Conservation (phyloP, 2,113 vertebrate species). For the Nyctereutes procyonoides region DNA sequence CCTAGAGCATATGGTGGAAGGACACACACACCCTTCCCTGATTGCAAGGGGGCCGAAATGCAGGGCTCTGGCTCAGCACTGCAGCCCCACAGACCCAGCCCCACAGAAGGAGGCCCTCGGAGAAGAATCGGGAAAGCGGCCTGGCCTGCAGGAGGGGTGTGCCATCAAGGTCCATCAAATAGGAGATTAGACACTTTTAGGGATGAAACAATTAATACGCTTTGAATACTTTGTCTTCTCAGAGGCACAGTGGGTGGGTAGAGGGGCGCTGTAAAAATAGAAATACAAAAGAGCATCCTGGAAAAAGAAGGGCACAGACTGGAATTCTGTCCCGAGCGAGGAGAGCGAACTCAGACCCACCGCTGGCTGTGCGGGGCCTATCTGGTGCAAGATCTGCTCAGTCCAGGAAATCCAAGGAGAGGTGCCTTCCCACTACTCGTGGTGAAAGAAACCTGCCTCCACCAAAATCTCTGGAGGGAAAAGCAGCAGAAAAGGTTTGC, state of each 20-base stretch:
- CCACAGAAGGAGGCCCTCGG: neutral
- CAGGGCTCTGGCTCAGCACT: neutral
- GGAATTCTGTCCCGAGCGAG: neutral
- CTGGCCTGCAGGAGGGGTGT: neutral
- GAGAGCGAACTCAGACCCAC: neutral
- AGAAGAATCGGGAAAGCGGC: neutral
- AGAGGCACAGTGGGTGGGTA: constrained; percentile 14
- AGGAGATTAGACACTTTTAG: neutral
- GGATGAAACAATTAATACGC: neutral
- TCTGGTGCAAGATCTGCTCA: neutral
- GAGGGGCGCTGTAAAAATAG: constrained; percentile 44
- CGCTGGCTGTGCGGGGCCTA: neutral
- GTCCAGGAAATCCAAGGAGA: neutral
- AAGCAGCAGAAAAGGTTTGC: neutral
- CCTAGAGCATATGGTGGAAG: neutral
- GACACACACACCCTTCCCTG: neutral
- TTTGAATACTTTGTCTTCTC: constrained; percentile 31
- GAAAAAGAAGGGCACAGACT: constrained; percentile 33
- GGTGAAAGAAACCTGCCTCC: neutral
- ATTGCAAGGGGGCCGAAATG: neutral
- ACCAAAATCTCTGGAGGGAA: neutral
- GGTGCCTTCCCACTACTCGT: neutral
- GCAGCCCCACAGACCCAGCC: neutral
- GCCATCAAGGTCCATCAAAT: neutral
- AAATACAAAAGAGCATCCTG: constrained; percentile 37